phyloP scores from a whole-genome alignment of 92 coral and sea anemone genomes.

The Parazoanthus swiftii region DNA sequence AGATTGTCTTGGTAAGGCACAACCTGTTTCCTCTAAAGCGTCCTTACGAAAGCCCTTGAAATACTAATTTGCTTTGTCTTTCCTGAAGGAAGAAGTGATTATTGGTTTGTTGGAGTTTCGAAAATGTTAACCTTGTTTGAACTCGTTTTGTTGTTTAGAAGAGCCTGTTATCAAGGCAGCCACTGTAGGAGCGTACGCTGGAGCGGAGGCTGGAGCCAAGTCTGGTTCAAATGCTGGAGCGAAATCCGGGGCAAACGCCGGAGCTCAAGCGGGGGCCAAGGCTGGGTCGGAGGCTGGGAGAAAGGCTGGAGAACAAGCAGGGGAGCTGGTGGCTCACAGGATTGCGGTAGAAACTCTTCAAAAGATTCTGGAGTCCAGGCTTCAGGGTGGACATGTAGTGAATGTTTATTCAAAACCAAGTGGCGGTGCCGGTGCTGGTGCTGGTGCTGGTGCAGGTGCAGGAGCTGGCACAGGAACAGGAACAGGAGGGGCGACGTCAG shows the following conservation, averaged over 20 bases:
- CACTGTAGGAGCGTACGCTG: constrained; percentile 24
- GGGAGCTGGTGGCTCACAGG: constrained; percentile 40
- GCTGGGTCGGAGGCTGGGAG: constrained; percentile 41
- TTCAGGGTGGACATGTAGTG: constrained; percentile 35
- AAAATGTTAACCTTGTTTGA: neutral
- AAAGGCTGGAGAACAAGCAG: constrained; percentile 30
- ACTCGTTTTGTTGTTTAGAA: neutral
- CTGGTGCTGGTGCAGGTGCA: constrained; percentile 29
- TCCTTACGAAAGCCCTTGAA: too few relatives aligned
- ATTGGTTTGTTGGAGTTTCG: neutral
- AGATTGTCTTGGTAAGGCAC: too few relatives aligned
- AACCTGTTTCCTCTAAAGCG: too few relatives aligned
- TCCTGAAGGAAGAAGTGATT: too few relatives aligned
- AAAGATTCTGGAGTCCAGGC: constrained; percentile 31
- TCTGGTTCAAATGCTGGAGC: constrained; percentile 32
- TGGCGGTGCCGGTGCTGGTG: constrained; percentile 18
- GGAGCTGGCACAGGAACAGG: neutral
- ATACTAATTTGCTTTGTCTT: too few relatives aligned
- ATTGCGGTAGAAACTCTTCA: constrained; percentile 41
- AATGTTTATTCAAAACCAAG: constrained; percentile 38
- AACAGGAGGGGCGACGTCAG: neutral
- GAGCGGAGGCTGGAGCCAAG: constrained; percentile 32
- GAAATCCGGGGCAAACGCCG: constrained; percentile 35
- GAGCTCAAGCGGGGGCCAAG: constrained; percentile 39
- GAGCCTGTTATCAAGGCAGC: constrained; percentile 33